Base-by-base conservation (phyloP, 2,113 vertebrate genomes). In the Colistium nudipinnis region DNA sequence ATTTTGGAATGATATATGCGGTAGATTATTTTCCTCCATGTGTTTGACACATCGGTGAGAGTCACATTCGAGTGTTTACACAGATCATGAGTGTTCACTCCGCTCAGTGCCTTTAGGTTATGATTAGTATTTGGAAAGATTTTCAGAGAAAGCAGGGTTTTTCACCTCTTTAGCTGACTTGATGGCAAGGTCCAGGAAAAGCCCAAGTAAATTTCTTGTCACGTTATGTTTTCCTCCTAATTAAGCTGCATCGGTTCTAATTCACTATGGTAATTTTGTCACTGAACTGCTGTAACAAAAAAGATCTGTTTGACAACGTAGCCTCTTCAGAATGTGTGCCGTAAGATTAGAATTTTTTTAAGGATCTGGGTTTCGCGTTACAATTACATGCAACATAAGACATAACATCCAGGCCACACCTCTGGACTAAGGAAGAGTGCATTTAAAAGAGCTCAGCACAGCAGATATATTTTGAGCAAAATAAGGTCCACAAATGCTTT, bases 251-350 rank as follows among this genome's bases (percentile, higher is more conserved):
- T 70, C 59, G 47, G 55, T 47, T 56, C 61, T 62, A 70, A 71
- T 78, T 83, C 36, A 62, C 66, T 70, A 56, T 66, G 61, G 57
- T 76, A 74, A 76, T 76, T 72, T 54, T 69, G 48, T 78, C 63
- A 83, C 43, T 77, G 53, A 77, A 71, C 63, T 45, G 31, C 35
- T 60, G 52, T 45, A 80, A 73, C 48, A 43, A 52, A 43, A 52
- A 44, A 62, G 51, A 78, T 67, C 55, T 64, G 61, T 38, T 56
- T 31, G 43, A 30, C 56, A 74, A 59, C 24, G 49, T 36, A 12
- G 14, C 36, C 45, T 55, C 48, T 79, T 62, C 61, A 59, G 43
- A 80, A 73, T 48, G 35, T 7, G 54, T 79, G 51, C 70, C 72
- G 51, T 52, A 55, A 41, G 28, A 28, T 25, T 43, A 52, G 12